A percentile compares a stretch with the other conserved stretches of the same genome.
Conservation (phyloP, 1,140 invertebrate genomes). For the Trachelipus rathkii region DNA sequence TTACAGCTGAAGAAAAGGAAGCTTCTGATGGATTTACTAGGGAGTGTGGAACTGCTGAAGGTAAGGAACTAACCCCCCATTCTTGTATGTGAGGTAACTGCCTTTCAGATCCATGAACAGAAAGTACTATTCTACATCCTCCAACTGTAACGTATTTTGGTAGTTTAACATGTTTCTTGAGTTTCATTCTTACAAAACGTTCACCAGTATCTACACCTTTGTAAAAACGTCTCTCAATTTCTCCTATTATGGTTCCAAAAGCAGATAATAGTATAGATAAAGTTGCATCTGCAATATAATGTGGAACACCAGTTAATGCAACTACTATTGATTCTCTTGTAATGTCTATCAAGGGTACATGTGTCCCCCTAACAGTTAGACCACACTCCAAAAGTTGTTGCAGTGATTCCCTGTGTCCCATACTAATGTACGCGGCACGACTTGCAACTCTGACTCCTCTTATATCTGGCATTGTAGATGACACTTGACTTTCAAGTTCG, state of each 20-base stretch:
- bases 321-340: slow-evolving; percentile 48
- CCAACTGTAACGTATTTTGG: slow-evolving; percentile 48
- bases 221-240: slow-evolving; percentile 51
- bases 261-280: slow-evolving; percentile 49
- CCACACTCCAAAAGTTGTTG: slow-evolving; percentile 46
- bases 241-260: slow-evolving; percentile 50
- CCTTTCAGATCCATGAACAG: slow-evolving; percentile 39
- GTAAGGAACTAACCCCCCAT: slow-evolving; percentile 32
- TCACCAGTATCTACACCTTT: slow-evolving; percentile 53
- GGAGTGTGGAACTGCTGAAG: slow-evolving; percentile 21
- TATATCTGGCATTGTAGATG: slow-evolving; percentile 47
- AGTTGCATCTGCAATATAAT: slow-evolving; percentile 49
- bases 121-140: slow-evolving; percentile 47
- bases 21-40: background rate
- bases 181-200: slow-evolving; percentile 49
- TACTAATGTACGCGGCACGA: slow-evolving; percentile 48
- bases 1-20: too few species aligned
- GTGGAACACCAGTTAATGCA: slow-evolving; percentile 49
- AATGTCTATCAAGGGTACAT: slow-evolving; percentile 49
- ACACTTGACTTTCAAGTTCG: slow-evolving; percentile 50
- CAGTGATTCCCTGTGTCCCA: slow-evolving; percentile 47
- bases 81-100: slow-evolving; percentile 39
- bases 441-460: slow-evolving; percentile 49
- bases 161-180: slow-evolving; percentile 46
- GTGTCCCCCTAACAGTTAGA: slow-evolving; percentile 47